Base-by-base conservation (phyloP, 2,888 invertebrate genomes). In the Pycnomerus fuliginosus region DNA sequence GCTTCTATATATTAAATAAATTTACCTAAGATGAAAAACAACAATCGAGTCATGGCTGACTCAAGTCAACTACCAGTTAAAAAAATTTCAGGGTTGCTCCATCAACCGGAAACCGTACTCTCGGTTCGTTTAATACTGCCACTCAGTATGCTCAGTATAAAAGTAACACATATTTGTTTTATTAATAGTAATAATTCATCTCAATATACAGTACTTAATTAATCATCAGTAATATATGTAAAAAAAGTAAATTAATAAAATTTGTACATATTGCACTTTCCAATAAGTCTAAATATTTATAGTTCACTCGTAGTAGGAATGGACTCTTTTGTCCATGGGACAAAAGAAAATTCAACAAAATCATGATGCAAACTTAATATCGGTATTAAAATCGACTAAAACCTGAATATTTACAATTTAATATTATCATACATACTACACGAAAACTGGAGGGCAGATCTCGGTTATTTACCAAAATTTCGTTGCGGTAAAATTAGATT, bases 251-350 rank as follows among this genome's bases (percentile, higher is more conserved):
- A 71, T 72, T 72, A 72, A 69, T 79, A 80, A 80, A 80, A 81
- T 82, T 82, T 82, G 81, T 82, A 82, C 81, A 82, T 82, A 82
- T 82, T 82, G 82, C 82, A 82, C 82, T 80, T 80, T 78, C 62
- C 64, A 63, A 68, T 65, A 64, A 65, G 61, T 64, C 62, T 67
- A 64, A 55, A 58, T 61, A 55, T n/a, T 33, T 33, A 52, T 50
- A 54, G 51, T 59, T 62, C 63, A 64, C 59, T 65, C 60, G 49
- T 52, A 56, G 52, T 62, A 63, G 62, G 64, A 64, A 65, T 62
- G 59, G 48, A 49, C 56, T 60, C 59, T 55, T 54, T 56, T 58
- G 55, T 42, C 33, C 37, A 28, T 36, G 32, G 32, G 36, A 51
- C 58, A 62, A 57, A 58, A 61, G 59, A 46, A n/a, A 58, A 56